Base-by-base conservation (phyloP, 37 sponge, comb jelly and placozoan genomes). In the Ianthella basta region DNA sequence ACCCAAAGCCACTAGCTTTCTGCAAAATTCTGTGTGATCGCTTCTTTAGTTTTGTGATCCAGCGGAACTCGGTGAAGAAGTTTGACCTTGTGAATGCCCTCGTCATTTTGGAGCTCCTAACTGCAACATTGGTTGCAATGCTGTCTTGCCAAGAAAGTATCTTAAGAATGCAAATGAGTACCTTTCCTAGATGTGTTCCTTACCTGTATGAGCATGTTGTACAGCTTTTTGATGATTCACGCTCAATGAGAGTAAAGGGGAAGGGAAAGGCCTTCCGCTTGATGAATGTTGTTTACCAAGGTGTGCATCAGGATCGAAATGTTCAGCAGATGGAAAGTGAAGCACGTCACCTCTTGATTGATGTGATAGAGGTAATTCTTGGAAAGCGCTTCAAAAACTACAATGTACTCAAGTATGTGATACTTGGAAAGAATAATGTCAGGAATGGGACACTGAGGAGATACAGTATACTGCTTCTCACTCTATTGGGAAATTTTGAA, bases 401-500 rank as follows among this genome's bases (percentile, higher is more conserved):
- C 57, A 59, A 68, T 10, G 59, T 89, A 3, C 83, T 93, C 20
- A 86, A 72, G 36, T 74, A 80, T 84, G 82, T 84, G 30, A 50
- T 93, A 24, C 33, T 5, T 27, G 33, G 68, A 14, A 23, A 14
- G 0, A 70, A 72, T 3, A 56, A 37, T 44, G 15, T 66, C 15
- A 32, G 27, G 2, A 84, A 50, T 80, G 87, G 80, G 54, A 56
- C 72, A 0, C 27, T 86, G 19, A 4, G 37, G 34, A 87, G 86
- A 59, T 89, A 86, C 56, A 41, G 88, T 36, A 59, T 86, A 0
- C 86, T 88, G 0, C 16, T 84, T 0, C 74, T 92, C 19, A 66
- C 74, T 13, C 73, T 92, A 33, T 53, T 89, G 57, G 93, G 84
- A 12, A 89, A 89, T 34, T 64, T 92, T 40, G 78, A 75, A 10